Evolutionary conservation across 2,113 vertebrate genomes (phyloP).

Genomic region (Carassius auratus): DNA sequence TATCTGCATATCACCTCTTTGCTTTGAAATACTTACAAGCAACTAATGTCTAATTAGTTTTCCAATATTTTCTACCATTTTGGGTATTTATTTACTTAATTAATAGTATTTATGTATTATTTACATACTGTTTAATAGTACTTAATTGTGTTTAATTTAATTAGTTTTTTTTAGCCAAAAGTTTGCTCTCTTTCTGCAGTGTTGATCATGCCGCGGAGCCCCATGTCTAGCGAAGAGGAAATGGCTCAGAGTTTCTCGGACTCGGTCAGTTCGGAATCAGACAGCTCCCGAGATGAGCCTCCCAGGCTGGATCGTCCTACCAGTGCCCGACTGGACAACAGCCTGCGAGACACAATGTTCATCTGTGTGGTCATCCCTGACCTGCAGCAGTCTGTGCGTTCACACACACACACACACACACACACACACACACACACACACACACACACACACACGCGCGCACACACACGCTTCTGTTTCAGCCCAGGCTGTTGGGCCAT

Average conservation of each 20-base stretch:
- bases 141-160: not conserved
- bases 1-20: not conserved
- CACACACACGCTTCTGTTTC: not conserved
- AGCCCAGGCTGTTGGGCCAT: constrained; percentile 33
- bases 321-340: constrained; percentile 69
- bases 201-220: constrained; percentile 83
- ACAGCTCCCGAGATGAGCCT: constrained; percentile 84
- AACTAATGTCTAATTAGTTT: not conserved
- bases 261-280: constrained; percentile 81
- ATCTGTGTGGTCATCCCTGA: constrained; percentile 84
- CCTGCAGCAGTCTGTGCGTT: constrained; percentile 85
- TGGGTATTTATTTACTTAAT: not conserved
- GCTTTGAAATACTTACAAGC: not conserved
- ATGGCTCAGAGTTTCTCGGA: constrained; percentile 88
- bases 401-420: constrained; percentile 32
- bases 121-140: not conserved
- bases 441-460: constrained; percentile 18
- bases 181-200: not conserved
- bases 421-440: constrained; percentile 10
- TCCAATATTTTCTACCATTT: not conserved
- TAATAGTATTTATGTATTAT: not conserved
- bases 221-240: constrained; percentile 89
- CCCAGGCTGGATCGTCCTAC: constrained; percentile 69
- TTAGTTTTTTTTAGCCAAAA: not conserved
- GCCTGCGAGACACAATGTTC: constrained; percentile 74